Conservation (phyloP, 2,797 vertebrate genomes). For the Capromys pilorides region DNA sequence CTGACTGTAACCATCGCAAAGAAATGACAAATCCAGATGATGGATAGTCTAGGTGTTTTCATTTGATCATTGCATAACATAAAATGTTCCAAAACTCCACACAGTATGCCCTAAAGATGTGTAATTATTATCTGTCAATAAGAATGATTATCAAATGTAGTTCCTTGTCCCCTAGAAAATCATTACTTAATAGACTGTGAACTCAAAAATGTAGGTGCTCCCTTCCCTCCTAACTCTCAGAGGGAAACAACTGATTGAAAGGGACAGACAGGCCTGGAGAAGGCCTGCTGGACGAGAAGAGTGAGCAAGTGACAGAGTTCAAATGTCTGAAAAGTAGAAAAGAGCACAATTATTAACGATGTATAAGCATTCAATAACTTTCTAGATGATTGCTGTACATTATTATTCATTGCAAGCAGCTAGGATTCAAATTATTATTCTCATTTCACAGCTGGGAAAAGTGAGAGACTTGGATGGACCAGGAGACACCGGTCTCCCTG, state of each 20-base stretch:
- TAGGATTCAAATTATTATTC: background rate
- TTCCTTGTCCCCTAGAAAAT: constrained; percentile 9
- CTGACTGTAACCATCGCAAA: background rate
- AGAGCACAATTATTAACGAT: background rate
- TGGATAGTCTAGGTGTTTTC: background rate
- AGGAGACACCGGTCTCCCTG: background rate
- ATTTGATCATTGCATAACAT: background rate
- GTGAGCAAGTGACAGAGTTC: background rate
- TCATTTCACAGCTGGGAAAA: constrained; percentile 23
- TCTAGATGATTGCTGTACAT: background rate
- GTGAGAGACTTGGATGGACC: background rate
- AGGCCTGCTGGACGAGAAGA: background rate
- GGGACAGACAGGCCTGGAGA: background rate
- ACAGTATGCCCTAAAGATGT: background rate
- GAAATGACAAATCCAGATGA: background rate
- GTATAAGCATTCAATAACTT: background rate
- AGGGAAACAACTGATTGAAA: background rate
- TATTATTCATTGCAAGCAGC: constrained; percentile 44
- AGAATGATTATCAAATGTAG: background rate
- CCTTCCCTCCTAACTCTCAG: background rate
- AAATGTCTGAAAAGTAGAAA: background rate
- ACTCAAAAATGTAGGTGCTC: background rate
- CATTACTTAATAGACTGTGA: background rate
- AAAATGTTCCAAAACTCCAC: background rate
- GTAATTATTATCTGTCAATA: background rate